Evolutionary conservation across 2,797 vertebrate genomes (phyloP).

Genomic region (Protosalanx chinensis): DNA sequence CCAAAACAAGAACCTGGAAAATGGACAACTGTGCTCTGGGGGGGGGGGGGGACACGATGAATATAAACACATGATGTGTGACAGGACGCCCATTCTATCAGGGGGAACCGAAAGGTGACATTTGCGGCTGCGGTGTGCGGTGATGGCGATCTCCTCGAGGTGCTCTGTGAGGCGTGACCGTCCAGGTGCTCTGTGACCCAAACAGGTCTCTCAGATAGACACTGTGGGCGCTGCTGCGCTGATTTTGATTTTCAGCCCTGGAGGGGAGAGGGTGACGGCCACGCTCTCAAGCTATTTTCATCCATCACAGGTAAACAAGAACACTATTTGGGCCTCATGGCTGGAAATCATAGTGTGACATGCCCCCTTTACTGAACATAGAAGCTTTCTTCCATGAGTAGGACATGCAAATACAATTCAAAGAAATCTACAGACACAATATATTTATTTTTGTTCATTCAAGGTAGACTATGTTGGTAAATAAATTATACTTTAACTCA

Average conservation of each 20-base stretch:
- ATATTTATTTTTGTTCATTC: too few relatives aligned
- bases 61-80: slow-evolving; percentile 14
- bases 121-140: slow-evolving; percentile 30
- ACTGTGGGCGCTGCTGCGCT: slow-evolving; percentile 31
- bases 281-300: slow-evolving; percentile 21
- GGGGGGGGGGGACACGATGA: not conserved
- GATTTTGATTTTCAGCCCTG: slow-evolving; percentile 37
- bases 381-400: too few relatives aligned
- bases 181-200: not conserved
- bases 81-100: slow-evolving; percentile 39
- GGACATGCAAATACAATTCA: too few relatives aligned
- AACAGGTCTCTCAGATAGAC: slow-evolving; percentile 36
- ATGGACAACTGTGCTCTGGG: too few relatives aligned
- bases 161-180: slow-evolving; percentile 1
- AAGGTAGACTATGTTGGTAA: too few relatives aligned
- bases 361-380: too few relatives aligned
- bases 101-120: slow-evolving; percentile 26
- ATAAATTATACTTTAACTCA: too few relatives aligned
- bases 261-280: slow-evolving; percentile 27
- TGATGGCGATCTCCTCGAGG: slow-evolving; percentile 33
- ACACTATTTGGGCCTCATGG: not conserved
- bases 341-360: too few relatives aligned
- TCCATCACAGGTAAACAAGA: slow-evolving; percentile 4
- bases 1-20: too few relatives aligned
- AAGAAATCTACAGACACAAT: too few relatives aligned